Conservation (phyloP, 2,888 invertebrate species). For the Epinotia demarniana region DNA sequence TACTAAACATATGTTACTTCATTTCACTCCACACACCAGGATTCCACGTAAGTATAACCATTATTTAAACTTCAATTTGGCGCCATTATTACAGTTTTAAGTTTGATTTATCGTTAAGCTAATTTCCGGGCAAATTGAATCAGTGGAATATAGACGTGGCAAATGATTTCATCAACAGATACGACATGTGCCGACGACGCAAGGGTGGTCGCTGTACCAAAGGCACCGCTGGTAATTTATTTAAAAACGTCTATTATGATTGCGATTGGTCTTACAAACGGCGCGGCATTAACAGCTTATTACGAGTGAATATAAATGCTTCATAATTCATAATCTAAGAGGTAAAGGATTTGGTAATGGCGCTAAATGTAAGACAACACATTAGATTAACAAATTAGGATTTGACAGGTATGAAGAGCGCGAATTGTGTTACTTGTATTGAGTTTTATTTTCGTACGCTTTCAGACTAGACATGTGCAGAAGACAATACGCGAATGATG, state of each 20-base stretch:
- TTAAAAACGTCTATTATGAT: conserved; percentile 68
- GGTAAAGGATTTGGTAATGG: conserved; percentile 84
- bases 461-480: conserved; percentile 99
- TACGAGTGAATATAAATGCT: conserved; percentile 77
- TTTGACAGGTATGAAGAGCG: conserved; percentile 33
- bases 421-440: conserved; percentile 57
- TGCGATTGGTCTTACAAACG: conserved; percentile 67
- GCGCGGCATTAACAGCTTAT: conserved; percentile 81
- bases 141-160: conserved; percentile 63
- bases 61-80: conserved; percentile 61
- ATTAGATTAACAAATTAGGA: conserved; percentile 40
- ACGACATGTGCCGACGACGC: conserved; percentile 98
- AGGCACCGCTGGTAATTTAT: conserved; percentile 97
- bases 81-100: conserved; percentile 71
- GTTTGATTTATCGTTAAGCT: conserved; percentile 36
- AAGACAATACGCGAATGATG: conserved; percentile 96
- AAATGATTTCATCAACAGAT: conserved; percentile 89
- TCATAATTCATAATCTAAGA: conserved; percentile 75
- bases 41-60: conserved; percentile 59
- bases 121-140: conserved; percentile 2
- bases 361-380: conserved; percentile 70
- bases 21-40: conserved; percentile 51
- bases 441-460: conserved; percentile 85
- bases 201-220: conserved; percentile 98
- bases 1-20: conserved; percentile 36